These are phyloP conservation scores for Phalera bucephala DNA, from an alignment of 2,888 invertebrate species.

Conservation along the genomic window DNA sequence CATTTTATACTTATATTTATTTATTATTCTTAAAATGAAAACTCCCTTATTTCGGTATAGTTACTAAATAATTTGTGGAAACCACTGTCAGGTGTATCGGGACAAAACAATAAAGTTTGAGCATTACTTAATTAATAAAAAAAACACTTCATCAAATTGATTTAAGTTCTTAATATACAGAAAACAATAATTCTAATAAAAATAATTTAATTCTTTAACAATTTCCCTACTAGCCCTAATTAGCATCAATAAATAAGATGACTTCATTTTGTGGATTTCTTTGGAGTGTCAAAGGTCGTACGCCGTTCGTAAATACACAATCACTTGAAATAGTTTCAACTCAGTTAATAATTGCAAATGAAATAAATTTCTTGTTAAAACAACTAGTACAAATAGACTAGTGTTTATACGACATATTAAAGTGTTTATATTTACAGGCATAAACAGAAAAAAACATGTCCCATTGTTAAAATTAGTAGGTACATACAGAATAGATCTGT, in stretches of 20 bases:
- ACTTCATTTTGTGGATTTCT: conserved; percentile 71
- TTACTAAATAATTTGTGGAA: conserved; percentile 59
- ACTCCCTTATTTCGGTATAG: conserved; percentile 59
- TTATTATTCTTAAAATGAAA: conserved; percentile 72
- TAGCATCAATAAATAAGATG: conserved; percentile 78
- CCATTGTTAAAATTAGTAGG: background rate
- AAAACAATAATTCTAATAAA: conserved; percentile 70
- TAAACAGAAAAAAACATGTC: conserved; percentile 14
- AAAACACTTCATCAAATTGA: conserved; percentile 63
- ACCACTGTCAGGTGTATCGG: conserved; percentile 39
- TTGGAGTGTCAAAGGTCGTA: conserved; percentile 43
- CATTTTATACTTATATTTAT: conserved; percentile 64
- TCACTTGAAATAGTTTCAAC: too few species aligned
- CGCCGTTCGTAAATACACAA: conserved; percentile 29
- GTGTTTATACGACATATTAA: background rate
- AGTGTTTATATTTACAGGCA: conserved; percentile 23
- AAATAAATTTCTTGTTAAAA: conserved; percentile 19
- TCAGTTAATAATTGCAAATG: conserved; percentile 2
- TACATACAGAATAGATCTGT: conserved; percentile 25
- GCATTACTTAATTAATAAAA: conserved; percentile 65
- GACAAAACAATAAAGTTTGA: conserved; percentile 58
- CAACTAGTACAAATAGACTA: conserved; percentile 5
- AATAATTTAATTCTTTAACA: conserved; percentile 76
- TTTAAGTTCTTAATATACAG: conserved; percentile 74
- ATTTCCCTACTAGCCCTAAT: conserved; percentile 67